Conservation (phyloP, 1,140 invertebrate species). For the Drosophila busckii region DNA sequence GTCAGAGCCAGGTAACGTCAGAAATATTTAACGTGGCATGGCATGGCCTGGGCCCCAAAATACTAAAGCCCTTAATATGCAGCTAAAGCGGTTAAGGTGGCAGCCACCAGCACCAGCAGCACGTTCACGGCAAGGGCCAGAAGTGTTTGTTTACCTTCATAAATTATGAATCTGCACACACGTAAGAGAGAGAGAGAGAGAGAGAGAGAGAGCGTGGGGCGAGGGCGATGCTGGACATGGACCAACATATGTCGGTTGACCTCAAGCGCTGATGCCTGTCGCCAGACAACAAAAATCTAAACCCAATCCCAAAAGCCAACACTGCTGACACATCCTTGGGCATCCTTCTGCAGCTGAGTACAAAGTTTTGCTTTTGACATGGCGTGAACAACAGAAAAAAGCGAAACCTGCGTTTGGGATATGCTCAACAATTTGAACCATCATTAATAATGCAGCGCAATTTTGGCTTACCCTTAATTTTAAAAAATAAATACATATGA, state of each 20-base stretch:
- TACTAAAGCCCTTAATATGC: constrained; percentile 46
- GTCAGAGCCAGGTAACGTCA: constrained; percentile 11
- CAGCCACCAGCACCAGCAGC: constrained; percentile 1
- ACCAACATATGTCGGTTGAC: constrained; percentile 46
- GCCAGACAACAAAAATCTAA: constrained; percentile 25
- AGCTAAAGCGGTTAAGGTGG: constrained; percentile 18
- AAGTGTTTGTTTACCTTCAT: constrained; percentile 74
- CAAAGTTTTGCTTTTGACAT: no score
- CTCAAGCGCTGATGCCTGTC: constrained; percentile 36
- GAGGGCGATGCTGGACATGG: constrained; percentile 18
- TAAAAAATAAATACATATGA: no score
- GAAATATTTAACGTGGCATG: constrained; percentile 18
- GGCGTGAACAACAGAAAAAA: no score
- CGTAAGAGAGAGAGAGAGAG: no score
- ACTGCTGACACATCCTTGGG: no score
- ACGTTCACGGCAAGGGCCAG: constrained; percentile 25
- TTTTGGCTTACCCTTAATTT: no score
- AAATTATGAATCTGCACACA: constrained; percentile 75
- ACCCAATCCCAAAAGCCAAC: no score
- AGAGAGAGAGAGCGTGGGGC: no score
- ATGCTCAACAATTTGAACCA: no score
- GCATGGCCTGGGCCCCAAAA: neutral
- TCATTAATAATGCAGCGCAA: no score
- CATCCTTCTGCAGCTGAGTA: no score
- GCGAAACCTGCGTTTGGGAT: no score